Evolutionary conservation across 2,888 invertebrate species (phyloP).

Genomic region (Germaria angustata): DNA sequence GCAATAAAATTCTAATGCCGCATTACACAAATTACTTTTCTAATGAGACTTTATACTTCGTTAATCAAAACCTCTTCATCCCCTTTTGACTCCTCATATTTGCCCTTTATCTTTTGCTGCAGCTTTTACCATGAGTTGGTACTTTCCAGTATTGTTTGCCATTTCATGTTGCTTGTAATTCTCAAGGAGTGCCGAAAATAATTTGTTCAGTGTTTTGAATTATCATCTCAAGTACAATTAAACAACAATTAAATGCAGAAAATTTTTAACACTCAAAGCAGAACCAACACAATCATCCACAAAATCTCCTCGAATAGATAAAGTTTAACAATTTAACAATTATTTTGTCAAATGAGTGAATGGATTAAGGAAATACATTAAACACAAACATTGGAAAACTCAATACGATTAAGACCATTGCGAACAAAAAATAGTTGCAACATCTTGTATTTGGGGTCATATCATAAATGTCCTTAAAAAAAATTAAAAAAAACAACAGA

Average conservation of each 20-base stretch:
- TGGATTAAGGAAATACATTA: not conserved
- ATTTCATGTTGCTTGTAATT: constrained; percentile 47
- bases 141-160: constrained; percentile 29
- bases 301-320: not conserved
- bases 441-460: too few species aligned
- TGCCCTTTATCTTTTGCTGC: too few species aligned
- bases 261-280: constrained; percentile 13
- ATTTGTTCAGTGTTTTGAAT: constrained; percentile 67
- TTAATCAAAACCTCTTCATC: not conserved
- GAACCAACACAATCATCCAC: not conserved
- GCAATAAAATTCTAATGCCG: constrained; percentile 49
- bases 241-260: constrained; percentile 67
- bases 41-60: constrained; percentile 45
- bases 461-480: too few species aligned
- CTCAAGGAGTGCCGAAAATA: constrained; percentile 58
- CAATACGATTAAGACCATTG: not conserved
- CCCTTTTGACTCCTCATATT: too few species aligned
- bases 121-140: not conserved
- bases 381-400: not conserved
- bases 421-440: too few species aligned
- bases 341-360: constrained; percentile 35
- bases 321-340: constrained; percentile 44
- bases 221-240: constrained; percentile 68
- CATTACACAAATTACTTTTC: constrained; percentile 52
- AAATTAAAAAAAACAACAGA: too few species aligned